These are phyloP conservation scores for Rhodinocichla rosea DNA, from an alignment of 2,113 vertebrate species.

Conservation along the genomic window DNA sequence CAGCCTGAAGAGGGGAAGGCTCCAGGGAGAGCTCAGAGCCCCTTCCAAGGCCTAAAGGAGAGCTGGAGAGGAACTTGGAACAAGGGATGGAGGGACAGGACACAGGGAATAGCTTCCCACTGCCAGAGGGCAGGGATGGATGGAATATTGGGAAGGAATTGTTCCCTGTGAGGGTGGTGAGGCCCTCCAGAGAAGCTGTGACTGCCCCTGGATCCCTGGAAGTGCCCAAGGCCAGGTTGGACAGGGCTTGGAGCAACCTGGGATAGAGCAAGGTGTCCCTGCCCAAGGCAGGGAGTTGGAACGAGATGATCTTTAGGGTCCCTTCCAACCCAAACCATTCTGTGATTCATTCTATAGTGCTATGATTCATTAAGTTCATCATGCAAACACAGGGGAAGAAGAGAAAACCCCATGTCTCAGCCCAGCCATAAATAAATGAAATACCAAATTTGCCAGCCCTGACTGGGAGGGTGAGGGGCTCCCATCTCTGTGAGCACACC, in stretches of 20 bases:
- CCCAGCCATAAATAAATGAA: background rate
- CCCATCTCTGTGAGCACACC: background rate
- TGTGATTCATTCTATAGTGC: background rate
- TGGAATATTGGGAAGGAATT: background rate
- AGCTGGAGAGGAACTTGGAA: background rate
- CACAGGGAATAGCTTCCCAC: background rate
- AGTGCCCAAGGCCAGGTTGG: background rate
- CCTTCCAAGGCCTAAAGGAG: rapidly evolving
- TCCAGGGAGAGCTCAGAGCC: background rate
- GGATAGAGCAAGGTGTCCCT: rapidly evolving
- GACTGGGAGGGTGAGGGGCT: background rate
- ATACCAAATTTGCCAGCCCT: background rate
- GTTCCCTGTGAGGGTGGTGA: rapidly evolving
- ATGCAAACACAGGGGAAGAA: background rate
- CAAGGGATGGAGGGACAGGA: background rate
- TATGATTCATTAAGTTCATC: background rate
- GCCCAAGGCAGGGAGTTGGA: rapidly evolving
- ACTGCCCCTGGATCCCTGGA: background rate
- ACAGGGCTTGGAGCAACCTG: rapidly evolving
- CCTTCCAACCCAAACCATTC: background rate
- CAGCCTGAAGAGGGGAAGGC: background rate
- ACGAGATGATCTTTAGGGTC: background rate
- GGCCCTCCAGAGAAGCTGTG: background rate
- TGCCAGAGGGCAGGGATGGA: rapidly evolving
- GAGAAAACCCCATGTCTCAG: background rate